Percentiles rank a stretch among this genome's conserved stretches.
phyloP scores from a whole-genome alignment of 2,797 vertebrate species.

The Chrysolophus pictus region DNA sequence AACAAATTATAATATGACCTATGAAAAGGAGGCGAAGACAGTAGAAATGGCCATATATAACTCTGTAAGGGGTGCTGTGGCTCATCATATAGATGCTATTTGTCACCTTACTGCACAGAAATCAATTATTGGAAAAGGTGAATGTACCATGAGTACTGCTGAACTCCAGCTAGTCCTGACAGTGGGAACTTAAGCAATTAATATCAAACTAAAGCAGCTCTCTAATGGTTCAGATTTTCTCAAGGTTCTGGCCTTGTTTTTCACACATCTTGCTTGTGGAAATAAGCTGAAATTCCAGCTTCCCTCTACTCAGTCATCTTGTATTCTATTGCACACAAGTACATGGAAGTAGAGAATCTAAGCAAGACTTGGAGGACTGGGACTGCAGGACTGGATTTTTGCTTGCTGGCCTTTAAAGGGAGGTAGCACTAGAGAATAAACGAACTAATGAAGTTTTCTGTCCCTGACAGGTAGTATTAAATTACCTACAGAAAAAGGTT shows the following conservation, averaged over 20 bases:
- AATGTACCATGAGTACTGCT: background rate
- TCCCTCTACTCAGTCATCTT: background rate
- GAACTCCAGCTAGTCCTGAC: background rate
- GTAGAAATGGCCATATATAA: background rate
- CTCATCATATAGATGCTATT: background rate
- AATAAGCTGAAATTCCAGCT: background rate
- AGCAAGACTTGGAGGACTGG: background rate
- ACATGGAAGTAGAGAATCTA: background rate
- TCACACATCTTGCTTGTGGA: background rate
- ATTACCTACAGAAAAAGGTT: background rate
- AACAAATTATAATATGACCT: background rate
- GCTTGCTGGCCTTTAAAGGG: fast-evolving
- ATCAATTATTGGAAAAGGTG: background rate
- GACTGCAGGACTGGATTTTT: background rate
- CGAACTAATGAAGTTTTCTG: background rate
- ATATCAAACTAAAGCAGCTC: background rate
- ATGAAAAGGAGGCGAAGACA: background rate
- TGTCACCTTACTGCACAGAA: background rate
- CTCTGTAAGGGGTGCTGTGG: background rate
- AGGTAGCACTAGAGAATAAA: background rate
- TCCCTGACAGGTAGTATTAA: background rate
- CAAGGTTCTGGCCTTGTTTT: background rate
- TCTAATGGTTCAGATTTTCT: background rate
- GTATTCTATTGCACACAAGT: background rate
- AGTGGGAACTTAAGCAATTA: no score